Base-by-base conservation (phyloP, 2,888 invertebrate genomes). In the Leptopterna dolabrata region DNA sequence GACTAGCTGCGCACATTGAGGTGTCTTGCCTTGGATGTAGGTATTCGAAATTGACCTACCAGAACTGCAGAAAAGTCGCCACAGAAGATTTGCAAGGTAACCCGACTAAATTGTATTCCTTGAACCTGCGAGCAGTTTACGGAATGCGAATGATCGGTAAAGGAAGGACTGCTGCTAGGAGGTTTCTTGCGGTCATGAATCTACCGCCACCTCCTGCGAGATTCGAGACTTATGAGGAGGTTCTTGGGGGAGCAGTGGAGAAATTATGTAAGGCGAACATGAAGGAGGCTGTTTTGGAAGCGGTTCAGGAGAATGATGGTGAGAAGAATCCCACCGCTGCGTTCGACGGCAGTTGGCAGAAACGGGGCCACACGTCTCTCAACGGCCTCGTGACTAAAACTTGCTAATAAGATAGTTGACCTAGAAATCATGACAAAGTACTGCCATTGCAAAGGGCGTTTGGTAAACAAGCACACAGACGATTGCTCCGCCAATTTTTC, bases 121-220 rank as follows among this genome's bases (percentile, higher is more conserved):
- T 76, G 29, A 76, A 76, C n/a, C 3, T 76, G 76, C 36, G 30
- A n/a, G 16, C 16, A 13, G 6, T 41, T 16, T 76, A 76, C 43
- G 76, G 76, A 76, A 76, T 76, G 76, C 9, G 76, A 24, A 76
- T 76, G 76, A 76, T 76, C 9, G 76, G 76, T 13, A 76, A 76
- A 76, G 76, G 76, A 16, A 76, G 47, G 19, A 55, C 55, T 55
- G 55, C 55, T 19, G 55, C 55, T 55, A 43, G 78, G n/a, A 43
- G 43, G 45, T 78, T 78, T 78, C 45, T 41, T 16, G 78, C 78
- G 19, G 78, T 78, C n/a, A 78, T 78, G 78, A 78, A n/a, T 24
- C 78, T 78, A 78, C 78, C 78, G 41, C 4, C 1, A 73, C 73
- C 73, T 27, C 73, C 73, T 6, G 6, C 73, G 14, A 1, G 27